These are phyloP conservation scores for Mesembrinibis cayennensis DNA, from an alignment of 2,113 vertebrate genomes.

Conservation along the genomic window DNA sequence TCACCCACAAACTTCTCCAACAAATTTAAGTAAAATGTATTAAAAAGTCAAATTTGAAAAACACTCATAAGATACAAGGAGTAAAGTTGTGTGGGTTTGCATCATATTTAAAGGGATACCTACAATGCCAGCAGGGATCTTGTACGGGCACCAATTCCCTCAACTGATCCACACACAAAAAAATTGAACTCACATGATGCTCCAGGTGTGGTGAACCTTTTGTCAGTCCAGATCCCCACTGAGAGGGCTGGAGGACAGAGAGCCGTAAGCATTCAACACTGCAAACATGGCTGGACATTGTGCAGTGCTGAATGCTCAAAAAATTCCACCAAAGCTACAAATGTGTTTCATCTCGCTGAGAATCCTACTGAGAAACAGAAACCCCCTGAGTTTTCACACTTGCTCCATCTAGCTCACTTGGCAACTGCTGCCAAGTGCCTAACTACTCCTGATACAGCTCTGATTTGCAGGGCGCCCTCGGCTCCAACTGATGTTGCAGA, in stretches of 20 bases:
- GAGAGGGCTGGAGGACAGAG: not conserved
- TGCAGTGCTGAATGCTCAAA: not conserved
- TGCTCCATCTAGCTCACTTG: not conserved
- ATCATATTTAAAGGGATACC: not conserved
- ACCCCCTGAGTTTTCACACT: not conserved
- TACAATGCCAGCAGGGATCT: not conserved
- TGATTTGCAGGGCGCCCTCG: not conserved
- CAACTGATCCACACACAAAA: not conserved
- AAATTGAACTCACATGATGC: accelerated
- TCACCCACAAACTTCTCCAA: not conserved
- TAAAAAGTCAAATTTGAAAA: not conserved
- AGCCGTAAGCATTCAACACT: not conserved
- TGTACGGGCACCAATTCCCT: not conserved
- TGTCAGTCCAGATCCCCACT: not conserved
- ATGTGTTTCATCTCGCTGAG: not conserved
- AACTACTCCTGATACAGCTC: not conserved
- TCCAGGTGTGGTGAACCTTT: not conserved
- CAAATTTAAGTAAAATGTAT: not conserved
- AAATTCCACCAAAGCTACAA: not conserved
- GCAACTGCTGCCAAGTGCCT: not conserved
- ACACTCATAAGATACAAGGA: not conserved
- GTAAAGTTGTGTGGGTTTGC: not conserved
- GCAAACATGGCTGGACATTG: not conserved
- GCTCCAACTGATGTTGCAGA: not conserved
- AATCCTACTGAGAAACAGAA: not conserved